These are phyloP conservation scores for Dipodomys stephensi DNA, from an alignment of 2,113 vertebrate genomes.

Conservation along the genomic window DNA sequence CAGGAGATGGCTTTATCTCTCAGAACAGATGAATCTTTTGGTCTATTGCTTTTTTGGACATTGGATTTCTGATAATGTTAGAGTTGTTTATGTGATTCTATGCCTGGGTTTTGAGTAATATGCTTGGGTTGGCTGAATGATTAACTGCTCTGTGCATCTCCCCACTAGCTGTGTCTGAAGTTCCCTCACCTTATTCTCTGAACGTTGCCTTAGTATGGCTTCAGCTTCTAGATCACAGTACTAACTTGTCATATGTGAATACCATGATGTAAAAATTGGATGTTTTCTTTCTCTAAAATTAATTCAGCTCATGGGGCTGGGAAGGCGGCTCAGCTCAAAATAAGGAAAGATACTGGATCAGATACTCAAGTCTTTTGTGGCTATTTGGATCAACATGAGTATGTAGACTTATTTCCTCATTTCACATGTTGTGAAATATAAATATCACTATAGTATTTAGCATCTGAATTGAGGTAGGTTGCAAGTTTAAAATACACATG, in stretches of 20 bases:
- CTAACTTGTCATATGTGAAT: neutral
- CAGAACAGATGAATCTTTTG: neutral
- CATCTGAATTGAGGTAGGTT: neutral
- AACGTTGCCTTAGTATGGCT: neutral
- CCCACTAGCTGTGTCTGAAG: neutral
- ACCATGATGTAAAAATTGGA: neutral
- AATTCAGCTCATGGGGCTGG: neutral
- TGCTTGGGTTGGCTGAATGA: neutral
- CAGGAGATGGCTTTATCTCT: neutral
- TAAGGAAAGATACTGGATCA: neutral
- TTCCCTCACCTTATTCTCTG: neutral
- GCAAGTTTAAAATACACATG: neutral
- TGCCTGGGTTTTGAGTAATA: neutral
- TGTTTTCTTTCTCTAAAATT: neutral
- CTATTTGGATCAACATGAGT: neutral
- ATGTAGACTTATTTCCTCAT: neutral
- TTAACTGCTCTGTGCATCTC: neutral
- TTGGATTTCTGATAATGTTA: conserved; percentile 38
- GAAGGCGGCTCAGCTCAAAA: neutral
- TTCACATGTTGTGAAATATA: neutral
- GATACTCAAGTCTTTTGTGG: neutral
- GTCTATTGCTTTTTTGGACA: neutral
- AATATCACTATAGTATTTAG: neutral
- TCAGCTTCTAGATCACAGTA: neutral
- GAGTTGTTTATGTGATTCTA: conserved; percentile 19